Evolutionary conservation across 2,888 invertebrate genomes (phyloP), one percentile per base, ranked within the genome.

Genomic region (Ormyrus thymus): DNA sequence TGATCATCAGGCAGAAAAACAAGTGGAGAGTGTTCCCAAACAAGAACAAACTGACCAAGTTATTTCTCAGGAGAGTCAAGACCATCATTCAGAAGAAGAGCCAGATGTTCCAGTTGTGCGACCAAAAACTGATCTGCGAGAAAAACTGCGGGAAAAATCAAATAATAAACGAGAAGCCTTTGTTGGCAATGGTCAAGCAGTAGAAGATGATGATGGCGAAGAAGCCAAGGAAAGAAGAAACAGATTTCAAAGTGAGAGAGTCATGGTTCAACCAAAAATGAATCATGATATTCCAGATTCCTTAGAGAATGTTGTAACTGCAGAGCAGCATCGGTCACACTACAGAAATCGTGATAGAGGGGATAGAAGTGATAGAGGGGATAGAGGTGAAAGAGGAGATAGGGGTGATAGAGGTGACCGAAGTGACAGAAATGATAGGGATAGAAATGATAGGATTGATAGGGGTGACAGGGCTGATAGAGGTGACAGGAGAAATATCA

Each of bases 231-330:
- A 89, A 79, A 83, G 88, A 79, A 84, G 89, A 80, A 89, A 89
- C 81, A 84, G 89, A 76, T 90, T 89, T 83, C 88, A 89, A 81
- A 89, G 83, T 70, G 89, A 90, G 74, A 85, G 89, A 78, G 85
- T 84, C 6, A 86, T 86, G 62, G 83, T 88, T 48, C 83, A 87
- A 50, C 85, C 87, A 15, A 89, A 89, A 76, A 86, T 87, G 86
- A 88, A 89, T 62, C 85, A 83, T 66, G 86, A 89, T 48, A 89
- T 89, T 84, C 86, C 91, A 79, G 84, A 90, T 85, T 86, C 89
- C 29, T 82, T 90, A 82, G 88, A 90, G 82, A 85, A 87, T 81
- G 85, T 89, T 64, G 86, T 90, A 80, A 87, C 90, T 77, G 81
- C 86, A 81, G 86, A 90, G 78, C 84, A 89, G 83, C 87, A 87